A percentile compares a stretch with the other conserved stretches of the same genome.
phyloP scores from a whole-genome alignment of 2,113 vertebrate genomes.

The Peucedramus taeniatus region DNA sequence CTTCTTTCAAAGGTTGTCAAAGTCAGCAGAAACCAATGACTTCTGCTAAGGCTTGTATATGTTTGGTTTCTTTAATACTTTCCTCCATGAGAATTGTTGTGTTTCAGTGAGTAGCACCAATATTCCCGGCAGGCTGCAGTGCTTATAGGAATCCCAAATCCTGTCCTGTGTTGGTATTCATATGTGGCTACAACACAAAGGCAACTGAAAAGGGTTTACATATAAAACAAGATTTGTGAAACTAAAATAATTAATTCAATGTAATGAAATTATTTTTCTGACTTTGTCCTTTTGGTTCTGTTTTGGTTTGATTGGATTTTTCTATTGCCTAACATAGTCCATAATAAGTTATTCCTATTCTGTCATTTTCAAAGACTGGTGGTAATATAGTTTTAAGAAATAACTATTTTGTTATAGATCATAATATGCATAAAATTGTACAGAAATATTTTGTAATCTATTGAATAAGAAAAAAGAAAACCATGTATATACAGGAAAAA shows the following conservation, averaged over 20 bases:
- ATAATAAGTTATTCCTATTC: constrained; percentile 69
- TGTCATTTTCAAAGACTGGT: constrained; percentile 69
- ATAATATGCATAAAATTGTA: constrained; percentile 81
- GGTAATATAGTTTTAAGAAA: constrained; percentile 79
- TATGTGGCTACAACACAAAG: constrained; percentile 48
- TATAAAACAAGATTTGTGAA: constrained; percentile 15
- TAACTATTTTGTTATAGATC: constrained; percentile 81
- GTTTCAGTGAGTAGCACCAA: not conserved
- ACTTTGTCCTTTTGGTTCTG: constrained; percentile 44
- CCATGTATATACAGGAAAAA: constrained; percentile 71
- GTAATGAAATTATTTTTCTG: constrained; percentile 54
- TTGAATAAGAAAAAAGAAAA: constrained; percentile 69
- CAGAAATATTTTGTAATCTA: constrained; percentile 81
- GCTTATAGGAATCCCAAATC: constrained; percentile 34
- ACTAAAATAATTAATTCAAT: not conserved
- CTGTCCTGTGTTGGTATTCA: not conserved
- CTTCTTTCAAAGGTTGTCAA: not conserved
- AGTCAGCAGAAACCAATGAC: not conserved
- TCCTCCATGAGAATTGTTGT: not conserved
- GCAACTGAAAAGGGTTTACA: constrained; percentile 58
- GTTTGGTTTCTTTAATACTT: not conserved
- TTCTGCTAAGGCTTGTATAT: not conserved
- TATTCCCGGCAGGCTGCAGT: constrained; percentile 49
- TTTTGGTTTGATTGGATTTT: constrained; percentile 55
- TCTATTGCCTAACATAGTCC: constrained; percentile 62